Evolutionary conservation across 2,113 vertebrate species (phyloP).

Genomic region (Columbina picui): DNA sequence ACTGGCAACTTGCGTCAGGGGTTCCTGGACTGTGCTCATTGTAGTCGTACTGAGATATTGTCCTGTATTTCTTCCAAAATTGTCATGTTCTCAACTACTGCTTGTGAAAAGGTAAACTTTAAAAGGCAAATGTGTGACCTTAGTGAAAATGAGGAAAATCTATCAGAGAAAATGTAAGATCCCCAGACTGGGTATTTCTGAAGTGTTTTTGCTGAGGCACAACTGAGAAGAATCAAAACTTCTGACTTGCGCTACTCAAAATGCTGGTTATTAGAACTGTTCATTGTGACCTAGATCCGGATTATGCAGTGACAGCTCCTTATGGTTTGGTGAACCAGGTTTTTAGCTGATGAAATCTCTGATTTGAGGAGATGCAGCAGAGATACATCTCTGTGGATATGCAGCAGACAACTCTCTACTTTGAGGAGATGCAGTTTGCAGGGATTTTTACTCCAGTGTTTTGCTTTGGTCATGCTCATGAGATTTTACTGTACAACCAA

Average conservation of each 20-base stretch:
- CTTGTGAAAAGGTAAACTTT: background rate
- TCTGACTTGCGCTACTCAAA: background rate
- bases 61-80: background rate
- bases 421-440: background rate
- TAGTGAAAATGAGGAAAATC: background rate
- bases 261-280: background rate
- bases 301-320: background rate
- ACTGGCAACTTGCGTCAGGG: background rate
- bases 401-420: background rate
- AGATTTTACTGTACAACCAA: background rate
- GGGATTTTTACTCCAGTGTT: background rate
- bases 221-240: background rate
- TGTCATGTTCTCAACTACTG: background rate
- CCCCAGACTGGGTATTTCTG: background rate
- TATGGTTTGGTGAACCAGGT: background rate
- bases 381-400: too few relatives aligned
- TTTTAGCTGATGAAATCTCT: background rate
- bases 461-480: background rate
- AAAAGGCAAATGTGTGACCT: background rate
- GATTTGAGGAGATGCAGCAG: background rate
- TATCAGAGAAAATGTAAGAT: background rate
- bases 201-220: background rate
- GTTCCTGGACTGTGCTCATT: background rate
- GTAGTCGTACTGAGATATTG: background rate
- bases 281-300: background rate